Percentiles rank a stretch among this genome's conserved stretches.
Conservation (phyloP, 2,797 vertebrate genomes). For the Pangasius sanitwongsei region DNA sequence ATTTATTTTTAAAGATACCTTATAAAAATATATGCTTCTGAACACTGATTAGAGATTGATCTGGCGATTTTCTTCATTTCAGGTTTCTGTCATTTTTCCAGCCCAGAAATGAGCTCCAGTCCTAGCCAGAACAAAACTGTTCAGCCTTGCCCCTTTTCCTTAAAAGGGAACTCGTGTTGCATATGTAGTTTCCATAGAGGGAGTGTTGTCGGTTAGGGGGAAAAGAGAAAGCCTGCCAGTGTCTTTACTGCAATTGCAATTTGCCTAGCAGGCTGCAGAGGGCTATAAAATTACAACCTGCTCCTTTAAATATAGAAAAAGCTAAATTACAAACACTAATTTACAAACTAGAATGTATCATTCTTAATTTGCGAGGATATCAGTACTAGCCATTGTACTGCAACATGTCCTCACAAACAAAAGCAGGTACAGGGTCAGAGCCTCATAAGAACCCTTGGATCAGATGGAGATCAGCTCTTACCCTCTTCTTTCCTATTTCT, state of each 20-base stretch:
- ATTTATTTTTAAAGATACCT: not conserved
- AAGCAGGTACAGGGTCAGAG: not conserved
- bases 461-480: not conserved
- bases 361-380: not conserved
- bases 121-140: not conserved
- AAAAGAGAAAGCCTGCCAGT: not conserved
- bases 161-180: not conserved
- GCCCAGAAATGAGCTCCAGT: not conserved
- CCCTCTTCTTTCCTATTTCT: not conserved
- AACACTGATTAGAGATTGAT: not conserved
- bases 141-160: not conserved
- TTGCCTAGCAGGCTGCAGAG: not conserved
- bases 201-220: not conserved
- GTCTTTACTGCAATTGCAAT: not conserved
- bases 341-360: not conserved
- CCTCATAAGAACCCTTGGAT: not conserved
- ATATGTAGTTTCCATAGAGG: constrained; percentile 1
- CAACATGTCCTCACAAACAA: not conserved
- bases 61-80: not conserved
- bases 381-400: not conserved
- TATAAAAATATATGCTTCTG: not conserved
- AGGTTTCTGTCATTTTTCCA: not conserved
- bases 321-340: not conserved
- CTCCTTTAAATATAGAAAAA: not conserved
- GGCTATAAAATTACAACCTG: not conserved